A percentile compares a stretch with the other conserved stretches of the same genome.
phyloP scores from a whole-genome alignment of 2,888 invertebrate species.

The Diaprepes abbreviatus region DNA sequence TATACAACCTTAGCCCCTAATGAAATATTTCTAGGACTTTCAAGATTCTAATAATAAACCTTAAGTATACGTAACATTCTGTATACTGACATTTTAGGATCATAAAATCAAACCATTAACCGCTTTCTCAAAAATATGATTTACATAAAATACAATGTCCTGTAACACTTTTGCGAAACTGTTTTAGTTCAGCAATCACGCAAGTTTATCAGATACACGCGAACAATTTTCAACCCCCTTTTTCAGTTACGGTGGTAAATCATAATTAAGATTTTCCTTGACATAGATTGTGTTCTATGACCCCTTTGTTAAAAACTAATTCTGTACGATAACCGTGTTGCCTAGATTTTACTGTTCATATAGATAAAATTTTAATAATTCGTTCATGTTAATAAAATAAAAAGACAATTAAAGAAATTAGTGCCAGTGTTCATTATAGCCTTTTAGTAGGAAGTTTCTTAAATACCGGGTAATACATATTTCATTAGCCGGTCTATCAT shows the following conservation, averaged over 20 bases:
- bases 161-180: background rate
- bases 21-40: too few relatives aligned
- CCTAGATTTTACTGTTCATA: background rate
- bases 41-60: too few relatives aligned
- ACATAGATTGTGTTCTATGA: slow-evolving; percentile 13
- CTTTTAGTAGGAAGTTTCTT: too few relatives aligned
- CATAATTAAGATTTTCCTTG: slow-evolving; percentile 12
- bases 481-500: too few relatives aligned
- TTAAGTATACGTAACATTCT: too few relatives aligned
- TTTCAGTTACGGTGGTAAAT: background rate
- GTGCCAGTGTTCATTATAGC: too few relatives aligned
- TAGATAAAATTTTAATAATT: background rate
- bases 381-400: too few relatives aligned
- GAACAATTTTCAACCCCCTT: background rate
- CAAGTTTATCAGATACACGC: background rate
- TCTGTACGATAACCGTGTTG: background rate
- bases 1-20: too few relatives aligned
- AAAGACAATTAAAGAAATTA: too few relatives aligned
- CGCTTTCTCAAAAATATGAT: background rate
- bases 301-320: background rate
- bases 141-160: background rate
- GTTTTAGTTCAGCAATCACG: background rate
- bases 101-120: too few relatives aligned
- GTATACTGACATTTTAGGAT: too few relatives aligned
- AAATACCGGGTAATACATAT: too few relatives aligned